These are phyloP conservation scores for Gymnarchus niloticus DNA, from an alignment of 2,113 vertebrate species.

Conservation along the genomic window DNA sequence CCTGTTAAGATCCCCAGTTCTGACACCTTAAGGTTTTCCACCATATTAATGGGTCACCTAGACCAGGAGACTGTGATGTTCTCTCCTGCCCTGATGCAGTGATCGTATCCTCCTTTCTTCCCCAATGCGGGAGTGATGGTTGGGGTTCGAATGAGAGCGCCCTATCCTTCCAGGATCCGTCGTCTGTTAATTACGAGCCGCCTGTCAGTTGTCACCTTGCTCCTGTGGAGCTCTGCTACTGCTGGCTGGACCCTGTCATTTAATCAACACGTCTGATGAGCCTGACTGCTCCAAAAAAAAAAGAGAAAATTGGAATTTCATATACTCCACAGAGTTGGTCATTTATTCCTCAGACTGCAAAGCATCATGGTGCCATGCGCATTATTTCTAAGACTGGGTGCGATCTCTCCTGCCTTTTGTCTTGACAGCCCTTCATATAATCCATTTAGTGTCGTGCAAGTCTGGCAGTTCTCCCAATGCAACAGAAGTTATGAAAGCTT, in stretches of 20 bases:
- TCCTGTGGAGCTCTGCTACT: neutral
- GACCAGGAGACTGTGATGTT: neutral
- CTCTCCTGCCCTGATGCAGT: neutral
- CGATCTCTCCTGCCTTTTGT: neutral
- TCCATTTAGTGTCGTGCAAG: neutral
- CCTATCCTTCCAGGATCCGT: neutral
- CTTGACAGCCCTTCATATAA: neutral
- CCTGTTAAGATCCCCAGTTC: neutral
- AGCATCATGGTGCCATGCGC: neutral
- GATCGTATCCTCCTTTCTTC: neutral
- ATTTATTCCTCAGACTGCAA: neutral
- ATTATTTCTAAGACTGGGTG: too few species aligned
- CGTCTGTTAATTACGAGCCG: conserved; percentile 11
- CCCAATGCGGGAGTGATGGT: neutral
- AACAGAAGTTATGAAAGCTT: neutral
- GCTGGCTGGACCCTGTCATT: neutral
- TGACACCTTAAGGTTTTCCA: neutral
- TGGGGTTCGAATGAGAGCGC: neutral
- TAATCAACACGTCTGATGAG: conserved; percentile 32
- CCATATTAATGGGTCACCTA: neutral
- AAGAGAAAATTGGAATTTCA: conserved; percentile 24
- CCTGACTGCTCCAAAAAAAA: neutral
- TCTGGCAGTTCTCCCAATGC: neutral
- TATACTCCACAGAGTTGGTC: neutral
- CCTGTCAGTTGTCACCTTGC: neutral